Conservation (phyloP, 1,140 invertebrate genomes). For the Tetramorium simillimum region DNA sequence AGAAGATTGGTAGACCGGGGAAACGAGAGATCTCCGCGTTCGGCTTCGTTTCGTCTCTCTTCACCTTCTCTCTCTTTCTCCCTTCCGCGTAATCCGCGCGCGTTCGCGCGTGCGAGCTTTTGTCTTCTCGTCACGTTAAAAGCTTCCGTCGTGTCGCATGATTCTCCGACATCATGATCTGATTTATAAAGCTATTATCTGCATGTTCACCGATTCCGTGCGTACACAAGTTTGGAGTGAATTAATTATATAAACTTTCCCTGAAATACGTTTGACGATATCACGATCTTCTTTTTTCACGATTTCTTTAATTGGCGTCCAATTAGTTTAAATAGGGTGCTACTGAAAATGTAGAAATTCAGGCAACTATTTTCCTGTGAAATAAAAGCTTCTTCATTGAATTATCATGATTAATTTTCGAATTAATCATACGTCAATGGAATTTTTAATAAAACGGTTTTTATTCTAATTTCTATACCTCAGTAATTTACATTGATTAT, state of each 20-base stretch:
- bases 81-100: not conserved
- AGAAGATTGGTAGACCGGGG: constrained; percentile 51
- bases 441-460: constrained; percentile 2
- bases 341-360: not conserved
- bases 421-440: not conserved
- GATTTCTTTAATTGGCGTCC: not conserved
- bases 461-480: not conserved
- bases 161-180: not conserved
- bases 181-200: not conserved
- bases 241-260: not conserved
- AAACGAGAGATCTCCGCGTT: constrained; percentile 33
- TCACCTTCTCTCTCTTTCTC: not conserved
- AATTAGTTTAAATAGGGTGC: not conserved
- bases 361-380: not conserved
- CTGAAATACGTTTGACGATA: not conserved
- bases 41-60: constrained; percentile 4
- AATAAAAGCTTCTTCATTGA: not conserved
- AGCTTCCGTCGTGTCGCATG: not conserved
- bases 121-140: constrained; percentile 42
- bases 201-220: constrained; percentile 1
- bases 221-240: not conserved
- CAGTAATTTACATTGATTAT: not conserved
- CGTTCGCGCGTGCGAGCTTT: constrained; percentile 20
- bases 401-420: not conserved
- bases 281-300: not conserved